phyloP scores from a whole-genome alignment of 1,140 invertebrate species.

The Mactra quadrangularis region DNA sequence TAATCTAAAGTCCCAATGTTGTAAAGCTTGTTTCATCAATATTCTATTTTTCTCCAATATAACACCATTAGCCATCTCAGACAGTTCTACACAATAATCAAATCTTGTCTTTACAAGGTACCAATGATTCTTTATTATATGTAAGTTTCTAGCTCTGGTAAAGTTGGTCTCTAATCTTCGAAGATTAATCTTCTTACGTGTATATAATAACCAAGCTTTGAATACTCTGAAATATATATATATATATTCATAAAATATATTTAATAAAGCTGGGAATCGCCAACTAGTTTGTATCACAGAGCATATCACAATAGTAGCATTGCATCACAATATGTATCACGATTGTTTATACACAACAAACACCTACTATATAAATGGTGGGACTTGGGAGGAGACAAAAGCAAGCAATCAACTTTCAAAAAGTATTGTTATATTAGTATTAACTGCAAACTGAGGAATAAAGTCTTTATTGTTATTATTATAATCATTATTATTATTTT shows the following conservation, averaged over 20 bases:
- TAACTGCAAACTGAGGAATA: too few species aligned
- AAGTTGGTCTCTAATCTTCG: conserved; percentile 40
- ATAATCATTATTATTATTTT: too few species aligned
- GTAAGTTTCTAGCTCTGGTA: conserved; percentile 31
- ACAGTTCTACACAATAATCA: conserved; percentile 55
- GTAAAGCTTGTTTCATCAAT: conserved; percentile 44
- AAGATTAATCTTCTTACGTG: conserved; percentile 50
- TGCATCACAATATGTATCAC: too few species aligned
- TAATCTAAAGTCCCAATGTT: conserved; percentile 46
- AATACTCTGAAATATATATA: conserved; percentile 54
- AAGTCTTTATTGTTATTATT: too few species aligned
- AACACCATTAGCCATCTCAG: conserved; percentile 40
- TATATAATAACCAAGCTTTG: conserved; percentile 59
- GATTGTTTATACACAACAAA: too few species aligned
- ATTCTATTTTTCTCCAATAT: conserved; percentile 44
- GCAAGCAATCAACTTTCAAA: too few species aligned
- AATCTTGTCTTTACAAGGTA: conserved; percentile 57
- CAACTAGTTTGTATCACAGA: too few species aligned
- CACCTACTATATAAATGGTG: too few species aligned
- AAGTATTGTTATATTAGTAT: too few species aligned
- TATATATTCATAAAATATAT: background rate
- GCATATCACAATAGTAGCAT: too few species aligned
- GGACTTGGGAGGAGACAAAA: too few species aligned
- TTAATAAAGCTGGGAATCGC: background rate
- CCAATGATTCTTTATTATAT: conserved; percentile 44